These are phyloP conservation scores for Ispidina picta DNA, from an alignment of 2,797 vertebrate species.

Conservation along the genomic window DNA sequence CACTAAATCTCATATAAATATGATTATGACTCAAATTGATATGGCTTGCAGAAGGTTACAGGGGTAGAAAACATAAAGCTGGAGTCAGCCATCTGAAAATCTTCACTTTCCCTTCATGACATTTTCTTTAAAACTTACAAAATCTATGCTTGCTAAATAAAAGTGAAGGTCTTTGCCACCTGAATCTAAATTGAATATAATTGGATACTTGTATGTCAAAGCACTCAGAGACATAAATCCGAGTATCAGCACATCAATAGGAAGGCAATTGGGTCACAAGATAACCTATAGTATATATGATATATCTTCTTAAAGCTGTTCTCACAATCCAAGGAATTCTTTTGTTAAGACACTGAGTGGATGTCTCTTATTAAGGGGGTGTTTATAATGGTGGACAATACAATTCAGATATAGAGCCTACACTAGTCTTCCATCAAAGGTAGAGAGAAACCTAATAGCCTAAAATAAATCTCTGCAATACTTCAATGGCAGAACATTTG, in stretches of 20 bases:
- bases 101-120: conserved; percentile 60
- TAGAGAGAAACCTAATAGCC: conserved; percentile 40
- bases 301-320: conserved; percentile 63
- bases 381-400: conserved; percentile 67
- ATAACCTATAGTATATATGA: conserved; percentile 52
- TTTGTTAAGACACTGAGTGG: conserved; percentile 67
- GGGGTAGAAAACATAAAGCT: conserved; percentile 31
- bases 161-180: conserved; percentile 72
- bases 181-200: conserved; percentile 75
- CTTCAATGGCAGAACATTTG: conserved; percentile 24
- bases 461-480: conserved; percentile 57
- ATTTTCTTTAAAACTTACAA: conserved; percentile 71
- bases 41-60: conserved; percentile 15
- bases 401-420: conserved; percentile 30
- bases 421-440: conserved; percentile 59
- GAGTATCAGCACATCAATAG: conserved; percentile 74
- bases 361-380: conserved; percentile 70
- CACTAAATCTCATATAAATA: conserved; percentile 33
- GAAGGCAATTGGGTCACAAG: conserved; percentile 73
- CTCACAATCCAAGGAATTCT: conserved; percentile 68
- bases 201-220: conserved; percentile 76
- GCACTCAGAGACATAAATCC: conserved; percentile 56
- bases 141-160: conserved; percentile 50
- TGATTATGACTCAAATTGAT: conserved; percentile 47
- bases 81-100: conserved; percentile 57